A percentile compares a stretch with the other conserved stretches of the same genome.
Conservation (phyloP, 1,140 invertebrate species). For the Pristionchus pacificus region DNA sequence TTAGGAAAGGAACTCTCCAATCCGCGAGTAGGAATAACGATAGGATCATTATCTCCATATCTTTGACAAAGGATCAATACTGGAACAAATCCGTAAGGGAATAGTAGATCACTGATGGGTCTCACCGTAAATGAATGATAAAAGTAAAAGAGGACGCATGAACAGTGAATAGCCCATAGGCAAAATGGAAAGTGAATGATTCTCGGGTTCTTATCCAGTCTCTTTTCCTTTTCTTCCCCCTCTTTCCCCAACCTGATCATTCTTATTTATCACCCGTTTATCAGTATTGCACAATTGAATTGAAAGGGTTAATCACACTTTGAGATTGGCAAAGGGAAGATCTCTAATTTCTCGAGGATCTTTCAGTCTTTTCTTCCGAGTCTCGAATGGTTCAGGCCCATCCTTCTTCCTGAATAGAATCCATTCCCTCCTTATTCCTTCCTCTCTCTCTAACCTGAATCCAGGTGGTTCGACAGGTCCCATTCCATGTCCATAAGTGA, state of each 20-base stretch:
- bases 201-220: no score
- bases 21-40: constrained; percentile 35
- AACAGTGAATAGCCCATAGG: no score
- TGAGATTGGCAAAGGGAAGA: neutral
- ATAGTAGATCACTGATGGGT: no score
- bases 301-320: neutral
- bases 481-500: constrained; percentile 41
- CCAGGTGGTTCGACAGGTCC: constrained; percentile 42
- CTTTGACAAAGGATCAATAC: neutral
- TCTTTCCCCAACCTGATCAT: constrained; percentile 3
- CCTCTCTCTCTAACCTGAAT: constrained; percentile 28
- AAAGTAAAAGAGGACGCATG: no score
- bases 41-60: constrained; percentile 36
- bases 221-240: neutral
- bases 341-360: neutral
- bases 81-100: no score
- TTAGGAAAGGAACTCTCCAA: constrained; percentile 33
- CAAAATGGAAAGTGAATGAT: no score
- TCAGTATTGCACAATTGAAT: neutral
- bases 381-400: constrained; percentile 3
- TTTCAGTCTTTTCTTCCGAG: neutral
- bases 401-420: neutral
- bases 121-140: no score
- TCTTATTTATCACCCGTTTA: neutral
- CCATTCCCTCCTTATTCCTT: constrained; percentile 12